A percentile compares a stretch with the other conserved stretches of the same genome.
phyloP scores from a whole-genome alignment of 2,113 vertebrate species.

The Percopsis transmontana region DNA sequence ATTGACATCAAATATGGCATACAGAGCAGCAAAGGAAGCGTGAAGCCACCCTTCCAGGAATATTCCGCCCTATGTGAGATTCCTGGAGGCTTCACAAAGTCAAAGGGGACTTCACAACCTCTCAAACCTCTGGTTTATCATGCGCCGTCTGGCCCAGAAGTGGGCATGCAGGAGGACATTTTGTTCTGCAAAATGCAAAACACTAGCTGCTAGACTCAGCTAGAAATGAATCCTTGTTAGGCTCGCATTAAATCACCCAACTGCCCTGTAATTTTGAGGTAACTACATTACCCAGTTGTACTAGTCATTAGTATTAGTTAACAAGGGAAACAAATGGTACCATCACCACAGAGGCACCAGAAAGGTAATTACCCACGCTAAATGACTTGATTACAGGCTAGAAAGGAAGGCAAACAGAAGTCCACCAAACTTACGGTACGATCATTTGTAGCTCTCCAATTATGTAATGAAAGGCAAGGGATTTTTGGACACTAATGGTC shows the following conservation, averaged over 20 bases:
- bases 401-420: conserved; percentile 42
- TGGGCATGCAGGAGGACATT: conserved; percentile 33
- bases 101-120: conserved; percentile 31
- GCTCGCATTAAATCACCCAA: neutral
- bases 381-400: conserved; percentile 62
- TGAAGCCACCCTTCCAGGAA: conserved; percentile 37
- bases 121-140: conserved; percentile 36
- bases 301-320: conserved; percentile 7
- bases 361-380: conserved; percentile 54
- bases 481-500: conserved; percentile 45
- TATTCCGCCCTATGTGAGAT: conserved; percentile 15
- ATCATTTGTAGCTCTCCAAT: conserved; percentile 22
- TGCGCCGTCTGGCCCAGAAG: conserved; percentile 17
- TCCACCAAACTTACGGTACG: conserved; percentile 12
- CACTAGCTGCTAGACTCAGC: conserved; percentile 16
- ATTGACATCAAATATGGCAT: conserved; percentile 69
- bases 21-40: conserved; percentile 42
- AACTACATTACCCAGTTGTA: conserved; percentile 2
- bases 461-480: conserved; percentile 40
- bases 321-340: conserved; percentile 34
- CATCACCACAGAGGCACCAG: conserved; percentile 36
- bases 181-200: conserved; percentile 28
- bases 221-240: conserved; percentile 20
- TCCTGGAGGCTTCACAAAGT: conserved; percentile 37
- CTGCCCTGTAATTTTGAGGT: neutral